Evolutionary conservation across 2,888 invertebrate genomes (phyloP), one percentile per base, ranked within the genome.

Genomic region (Nudaria mundana): DNA sequence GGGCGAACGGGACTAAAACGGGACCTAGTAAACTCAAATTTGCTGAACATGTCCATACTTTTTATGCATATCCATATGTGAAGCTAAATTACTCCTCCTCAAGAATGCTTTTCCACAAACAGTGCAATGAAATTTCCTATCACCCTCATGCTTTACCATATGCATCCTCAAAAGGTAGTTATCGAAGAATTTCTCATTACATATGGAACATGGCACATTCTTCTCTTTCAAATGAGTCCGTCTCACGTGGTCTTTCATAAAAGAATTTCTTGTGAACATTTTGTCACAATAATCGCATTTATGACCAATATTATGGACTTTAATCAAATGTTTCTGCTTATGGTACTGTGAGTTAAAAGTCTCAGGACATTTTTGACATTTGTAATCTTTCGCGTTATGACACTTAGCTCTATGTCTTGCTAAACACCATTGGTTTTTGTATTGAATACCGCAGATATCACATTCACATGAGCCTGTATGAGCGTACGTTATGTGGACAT

Each of bases 81-180:
- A 88, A 5, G 83, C 90, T 43, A 93, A 68, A 57, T 92, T 91
- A 31, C 91, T 92, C 12, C 89, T 79, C 8, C 92, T 89, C 8
- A 91, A 71, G 42, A 92, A 90, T 24, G 90, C 85, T 44, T 90
- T 91, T 0, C 90, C 89, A 43, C 92, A 92, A 1, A 91, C 76
- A 3, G 89, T 87, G 36, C 92, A 92, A 32, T 80, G 79, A 35
- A 90, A 91, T 33, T 82, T 83, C 11, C 89, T 83, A 5, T 91
- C 90, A 0, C 90, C 90, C 8, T 87, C 80, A 42, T 91, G 91
- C 13, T 85, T 87, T 1, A 86, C 89, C 78, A 88, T 89, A 48
- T 91, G 91, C 68, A 85, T 63, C 28, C 54, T 76, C 33, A 87
- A 44, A 10, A 79, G 56, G 34, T 85, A 75, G 42, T 82, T 85